phyloP scores from a whole-genome alignment of 1,140 invertebrate species.

The Grapholita molesta region DNA sequence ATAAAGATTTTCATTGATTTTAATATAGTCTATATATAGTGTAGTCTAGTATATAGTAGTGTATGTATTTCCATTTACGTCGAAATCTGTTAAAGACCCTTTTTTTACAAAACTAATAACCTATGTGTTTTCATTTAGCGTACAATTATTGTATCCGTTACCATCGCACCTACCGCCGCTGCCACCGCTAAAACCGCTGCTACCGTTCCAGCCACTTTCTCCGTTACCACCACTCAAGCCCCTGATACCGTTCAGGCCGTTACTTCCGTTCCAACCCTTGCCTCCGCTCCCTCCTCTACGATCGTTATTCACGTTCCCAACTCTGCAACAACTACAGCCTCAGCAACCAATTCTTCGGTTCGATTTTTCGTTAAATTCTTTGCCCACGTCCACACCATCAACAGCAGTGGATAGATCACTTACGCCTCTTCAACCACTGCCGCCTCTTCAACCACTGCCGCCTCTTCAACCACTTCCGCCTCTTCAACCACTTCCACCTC shows the following conservation, averaged over 20 bases:
- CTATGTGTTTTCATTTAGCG: not conserved
- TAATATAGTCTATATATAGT: no score
- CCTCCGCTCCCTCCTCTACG: constrained; percentile 18
- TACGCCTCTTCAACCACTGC: not conserved
- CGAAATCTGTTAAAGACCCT: no score
- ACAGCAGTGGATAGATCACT: no score
- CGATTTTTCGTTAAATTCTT: no score
- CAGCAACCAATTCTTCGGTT: no score
- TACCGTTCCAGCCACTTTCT: not conserved
- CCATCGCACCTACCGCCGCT: not conserved
- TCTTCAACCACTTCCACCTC: not conserved
- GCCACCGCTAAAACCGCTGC: not conserved
- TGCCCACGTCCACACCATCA: no score
- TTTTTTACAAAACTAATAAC: no score
- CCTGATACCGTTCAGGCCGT: not conserved
- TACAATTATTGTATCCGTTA: not conserved
- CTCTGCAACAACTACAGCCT: not conserved
- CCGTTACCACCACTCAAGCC: not conserved
- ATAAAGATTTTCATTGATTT: no score
- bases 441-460: not conserved
- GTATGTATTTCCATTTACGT: no score
- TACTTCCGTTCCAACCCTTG: constrained; percentile 10
- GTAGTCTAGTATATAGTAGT: no score
- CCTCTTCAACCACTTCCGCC: not conserved
- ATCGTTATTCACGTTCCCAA: not conserved